Percentiles rank a stretch among this genome's conserved stretches.
Conservation (phyloP, 2,113 vertebrate species). For the Limanda limanda region DNA sequence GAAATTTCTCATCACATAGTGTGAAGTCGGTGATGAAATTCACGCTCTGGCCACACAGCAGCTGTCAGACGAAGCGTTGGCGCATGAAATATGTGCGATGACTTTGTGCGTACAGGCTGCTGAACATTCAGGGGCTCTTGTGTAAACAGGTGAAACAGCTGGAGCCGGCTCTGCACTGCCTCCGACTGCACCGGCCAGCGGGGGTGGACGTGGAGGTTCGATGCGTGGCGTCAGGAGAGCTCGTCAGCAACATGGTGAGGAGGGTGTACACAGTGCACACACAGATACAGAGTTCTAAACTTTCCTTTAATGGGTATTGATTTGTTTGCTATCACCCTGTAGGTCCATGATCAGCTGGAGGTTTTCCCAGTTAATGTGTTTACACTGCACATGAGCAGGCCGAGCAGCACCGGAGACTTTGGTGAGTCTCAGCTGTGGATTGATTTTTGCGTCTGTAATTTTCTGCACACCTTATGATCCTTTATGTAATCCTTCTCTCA, state of each 20-base stretch:
- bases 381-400: slow-evolving; percentile 86
- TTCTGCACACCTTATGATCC: neutral
- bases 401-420: slow-evolving; percentile 83
- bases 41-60: slow-evolving; percentile 44
- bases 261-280: neutral
- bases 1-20: slow-evolving; percentile 36
- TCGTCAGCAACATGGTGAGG: slow-evolving; percentile 86
- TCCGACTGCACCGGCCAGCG: slow-evolving; percentile 82
- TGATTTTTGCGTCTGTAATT: neutral
- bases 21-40: slow-evolving; percentile 67
- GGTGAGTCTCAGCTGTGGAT: slow-evolving; percentile 80
- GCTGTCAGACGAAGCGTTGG: slow-evolving; percentile 31
- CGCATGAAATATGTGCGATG: slow-evolving; percentile 44
- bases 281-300: neutral
- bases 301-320: slow-evolving; percentile 23
- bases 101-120: slow-evolving; percentile 31
- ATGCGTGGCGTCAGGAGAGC: slow-evolving; percentile 77
- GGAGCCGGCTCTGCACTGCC: slow-evolving; percentile 84
- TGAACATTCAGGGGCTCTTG: slow-evolving; percentile 44
- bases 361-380: slow-evolving; percentile 85
- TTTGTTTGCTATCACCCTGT: slow-evolving; percentile 46
- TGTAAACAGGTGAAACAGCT: slow-evolving; percentile 87
- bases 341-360: slow-evolving; percentile 91
- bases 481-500: neutral
- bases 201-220: slow-evolving; percentile 78